A percentile compares a stretch with the other conserved stretches of the same genome.
Evolutionary conservation across 2,888 invertebrate genomes (phyloP).

Genomic region (Cistogaster globosa): DNA sequence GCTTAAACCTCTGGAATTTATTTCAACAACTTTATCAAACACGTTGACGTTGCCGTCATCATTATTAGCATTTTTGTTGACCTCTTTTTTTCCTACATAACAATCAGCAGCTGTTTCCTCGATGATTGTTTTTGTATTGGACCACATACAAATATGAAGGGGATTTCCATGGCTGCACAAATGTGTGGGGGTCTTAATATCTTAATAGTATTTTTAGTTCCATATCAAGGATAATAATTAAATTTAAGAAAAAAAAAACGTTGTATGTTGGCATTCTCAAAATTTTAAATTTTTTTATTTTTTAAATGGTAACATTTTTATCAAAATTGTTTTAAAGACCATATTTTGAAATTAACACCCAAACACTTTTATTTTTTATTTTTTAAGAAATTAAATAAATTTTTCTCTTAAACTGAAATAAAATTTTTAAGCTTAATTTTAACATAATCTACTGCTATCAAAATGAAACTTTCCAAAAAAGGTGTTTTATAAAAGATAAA

Average conservation of each 20-base stretch:
- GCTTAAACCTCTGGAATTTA: slow-evolving; percentile 65
- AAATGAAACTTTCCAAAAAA: too few species aligned
- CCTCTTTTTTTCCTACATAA: slow-evolving; percentile 39
- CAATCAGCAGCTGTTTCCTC: slow-evolving; percentile 51
- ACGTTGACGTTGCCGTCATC: not conserved
- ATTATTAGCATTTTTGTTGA: slow-evolving; percentile 54
- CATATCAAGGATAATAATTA: slow-evolving; percentile 43
- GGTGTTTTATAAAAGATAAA: too few species aligned
- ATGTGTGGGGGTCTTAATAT: slow-evolving; percentile 50
- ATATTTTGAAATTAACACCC: too few species aligned
- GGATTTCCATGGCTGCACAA: not conserved
- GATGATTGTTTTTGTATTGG: not conserved
- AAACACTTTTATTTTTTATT: too few species aligned
- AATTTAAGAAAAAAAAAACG: not conserved
- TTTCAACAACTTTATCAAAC: slow-evolving; percentile 70
- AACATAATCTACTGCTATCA: too few species aligned
- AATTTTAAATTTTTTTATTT: not conserved
- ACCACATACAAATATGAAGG: not conserved
- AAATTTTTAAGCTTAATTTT: too few species aligned
- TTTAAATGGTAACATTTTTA: not conserved
- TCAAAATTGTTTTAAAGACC: too few species aligned
- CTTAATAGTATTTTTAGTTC: slow-evolving; percentile 50
- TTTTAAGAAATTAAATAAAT: too few species aligned
- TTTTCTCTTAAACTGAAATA: too few species aligned
- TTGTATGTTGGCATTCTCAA: not conserved